These are phyloP conservation scores for Rhea americana DNA, from an alignment of 2,113 vertebrate genomes.

Conservation along the genomic window DNA sequence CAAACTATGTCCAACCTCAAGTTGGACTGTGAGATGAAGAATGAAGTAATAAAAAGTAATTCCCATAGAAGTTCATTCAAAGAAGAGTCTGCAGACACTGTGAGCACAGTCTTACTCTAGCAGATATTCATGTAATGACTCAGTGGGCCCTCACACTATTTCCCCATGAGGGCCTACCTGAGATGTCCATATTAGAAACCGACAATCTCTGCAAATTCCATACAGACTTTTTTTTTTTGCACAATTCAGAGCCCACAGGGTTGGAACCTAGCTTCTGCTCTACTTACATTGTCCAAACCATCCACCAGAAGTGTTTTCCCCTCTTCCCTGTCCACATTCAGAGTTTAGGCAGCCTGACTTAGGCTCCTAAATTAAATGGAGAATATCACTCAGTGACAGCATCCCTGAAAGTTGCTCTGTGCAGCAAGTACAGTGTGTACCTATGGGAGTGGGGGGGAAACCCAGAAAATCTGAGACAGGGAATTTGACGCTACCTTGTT, in stretches of 20 bases:
- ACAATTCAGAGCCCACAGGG: slow-evolving; percentile 57
- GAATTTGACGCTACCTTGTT: background rate
- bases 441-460: background rate
- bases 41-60: background rate
- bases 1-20: slow-evolving; percentile 18
- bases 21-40: background rate
- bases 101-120: background rate
- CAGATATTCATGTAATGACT: background rate
- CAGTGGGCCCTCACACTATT: slow-evolving; percentile 29
- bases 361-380: background rate
- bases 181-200: slow-evolving; percentile 35
- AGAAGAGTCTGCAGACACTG: background rate
- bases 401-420: slow-evolving; percentile 21
- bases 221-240: background rate
- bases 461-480: background rate
- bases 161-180: background rate
- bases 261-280: slow-evolving; percentile 53
- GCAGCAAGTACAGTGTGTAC: background rate
- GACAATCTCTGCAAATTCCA: slow-evolving; percentile 30
- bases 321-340: background rate
- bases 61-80: background rate
- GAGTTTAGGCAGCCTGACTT: background rate
- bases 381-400: slow-evolving; percentile 20
- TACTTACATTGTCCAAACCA: slow-evolving; percentile 62
- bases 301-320: slow-evolving; percentile 22